Base-by-base conservation (phyloP, 2,113 vertebrate genomes). In the Indri indri region DNA sequence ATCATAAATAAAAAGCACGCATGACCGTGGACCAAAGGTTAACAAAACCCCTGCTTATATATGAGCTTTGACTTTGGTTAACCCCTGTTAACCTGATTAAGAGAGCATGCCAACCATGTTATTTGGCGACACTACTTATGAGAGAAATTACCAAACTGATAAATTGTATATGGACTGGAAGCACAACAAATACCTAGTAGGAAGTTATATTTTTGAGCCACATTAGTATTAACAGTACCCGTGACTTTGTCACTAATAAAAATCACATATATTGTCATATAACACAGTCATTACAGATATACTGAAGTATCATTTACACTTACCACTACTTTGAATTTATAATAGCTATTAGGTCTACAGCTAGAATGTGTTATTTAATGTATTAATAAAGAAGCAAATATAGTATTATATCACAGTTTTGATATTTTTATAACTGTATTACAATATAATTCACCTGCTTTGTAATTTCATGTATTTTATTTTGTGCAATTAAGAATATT, bases 61-160 rank as follows among this genome's bases (percentile, higher is more conserved):
- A 57, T 27, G 32, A 61, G 45, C 83, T 82, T 42, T 82, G 47
- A 95, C 61, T 47, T 61, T 84, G 25, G 30, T 71, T 94, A 91
- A 88, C 45, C 12, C 57, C n/a, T 34, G 2, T 77, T 94, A 88
- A 89, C 59, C 37, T 54, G 32, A 91, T 85, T 77, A 90, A 66
- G 68, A 92, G 1, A 83, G 59, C 40, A 90, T 47, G 40, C 34
- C 37, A 96, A 37, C 57, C 54, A 76, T 17, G 11, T 77, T 90
- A 88, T 13, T 57, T 95, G 84, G 70, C n/a, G 88, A 88, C 30
- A 50, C 3, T 92, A 30, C n/a, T 96, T 90, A 90, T 22, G 30
- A 77, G 4, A 79, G 12, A 94, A 96, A 94, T 63, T 54, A 77
- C 8, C 54, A 47, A 66, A 87, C 30, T 20, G 6, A n/a, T 77